These are phyloP conservation scores for Lasioglossum figueresi DNA, from an alignment of 2,888 invertebrate species.

Conservation along the genomic window DNA sequence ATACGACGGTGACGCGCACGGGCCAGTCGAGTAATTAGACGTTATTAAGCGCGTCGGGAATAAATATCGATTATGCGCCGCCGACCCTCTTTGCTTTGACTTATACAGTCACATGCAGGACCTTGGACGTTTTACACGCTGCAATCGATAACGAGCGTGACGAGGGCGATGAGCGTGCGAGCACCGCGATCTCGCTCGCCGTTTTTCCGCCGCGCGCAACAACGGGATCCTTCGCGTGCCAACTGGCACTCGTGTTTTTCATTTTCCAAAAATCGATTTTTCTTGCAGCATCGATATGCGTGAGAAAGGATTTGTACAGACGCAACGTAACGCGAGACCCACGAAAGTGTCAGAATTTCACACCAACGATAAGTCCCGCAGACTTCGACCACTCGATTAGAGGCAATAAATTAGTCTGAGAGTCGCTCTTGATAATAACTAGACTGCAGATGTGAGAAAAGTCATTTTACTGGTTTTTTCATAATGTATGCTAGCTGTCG, in stretches of 20 bases:
- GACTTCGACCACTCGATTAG: too few species aligned
- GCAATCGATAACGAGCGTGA: constrained; percentile 67
- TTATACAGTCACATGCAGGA: constrained; percentile 64
- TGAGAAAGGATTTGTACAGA: too few species aligned
- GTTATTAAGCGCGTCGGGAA: constrained; percentile 67
- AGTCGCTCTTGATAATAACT: too few species aligned
- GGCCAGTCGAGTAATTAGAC: constrained; percentile 62
- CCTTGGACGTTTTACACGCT: constrained; percentile 69
- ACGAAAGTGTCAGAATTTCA: too few species aligned
- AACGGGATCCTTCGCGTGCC: background rate
- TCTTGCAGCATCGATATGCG: too few species aligned
- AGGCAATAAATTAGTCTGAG: too few species aligned
- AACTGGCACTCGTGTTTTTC: background rate
- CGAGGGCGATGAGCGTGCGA: constrained; percentile 48
- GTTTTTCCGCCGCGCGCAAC: background rate
- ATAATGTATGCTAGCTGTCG: too few species aligned
- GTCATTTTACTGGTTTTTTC: too few species aligned
- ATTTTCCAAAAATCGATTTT: background rate
- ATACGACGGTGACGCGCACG: constrained; percentile 40
- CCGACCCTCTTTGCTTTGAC: constrained; percentile 54
- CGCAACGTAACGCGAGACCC: too few species aligned
- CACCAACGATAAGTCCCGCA: too few species aligned
- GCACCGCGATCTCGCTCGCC: constrained; percentile 35
- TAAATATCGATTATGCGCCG: constrained; percentile 69
- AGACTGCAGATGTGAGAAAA: too few species aligned